Conservation (phyloP, 2,888 invertebrate species). For the Lithophane leautieri region DNA sequence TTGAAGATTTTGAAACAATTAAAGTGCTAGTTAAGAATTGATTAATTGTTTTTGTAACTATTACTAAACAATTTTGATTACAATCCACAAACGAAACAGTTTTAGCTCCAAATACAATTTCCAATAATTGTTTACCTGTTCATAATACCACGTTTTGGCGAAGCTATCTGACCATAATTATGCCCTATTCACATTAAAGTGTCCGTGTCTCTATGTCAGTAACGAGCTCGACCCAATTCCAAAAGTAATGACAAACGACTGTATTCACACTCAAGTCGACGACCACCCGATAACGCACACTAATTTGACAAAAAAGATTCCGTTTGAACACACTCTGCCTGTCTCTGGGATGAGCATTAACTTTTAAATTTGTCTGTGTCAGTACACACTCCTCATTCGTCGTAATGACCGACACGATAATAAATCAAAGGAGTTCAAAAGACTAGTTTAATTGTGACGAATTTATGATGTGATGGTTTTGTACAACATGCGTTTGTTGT, state of each 20-base stretch:
- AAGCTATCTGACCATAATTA: constrained; percentile 34
- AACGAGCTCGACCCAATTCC: constrained; percentile 72
- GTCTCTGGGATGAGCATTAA: constrained; percentile 71
- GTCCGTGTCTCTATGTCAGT: constrained; percentile 59
- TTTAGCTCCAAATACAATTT: constrained; percentile 25
- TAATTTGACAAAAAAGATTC: constrained; percentile 77
- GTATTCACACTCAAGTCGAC: constrained; percentile 71
- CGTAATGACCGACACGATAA: constrained; percentile 73
- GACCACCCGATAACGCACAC: constrained; percentile 73
- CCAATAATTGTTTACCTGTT: constrained; percentile 28
- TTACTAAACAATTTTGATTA: not conserved
- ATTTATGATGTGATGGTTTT: constrained; percentile 71
- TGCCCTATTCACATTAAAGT: constrained; percentile 39
- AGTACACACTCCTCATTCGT: constrained; percentile 74
- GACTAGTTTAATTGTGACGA: constrained; percentile 74
- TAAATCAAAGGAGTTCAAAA: constrained; percentile 76
- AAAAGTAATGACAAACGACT: constrained; percentile 77
- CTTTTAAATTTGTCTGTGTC: constrained; percentile 75
- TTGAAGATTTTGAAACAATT: not conserved
- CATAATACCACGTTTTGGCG: constrained; percentile 37
- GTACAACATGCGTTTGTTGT: constrained; percentile 80
- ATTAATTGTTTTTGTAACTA: not conserved
- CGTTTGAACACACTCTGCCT: constrained; percentile 67
- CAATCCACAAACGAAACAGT: constrained; percentile 16
- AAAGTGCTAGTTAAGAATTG: not conserved